Conservation (phyloP, 2,797 vertebrate genomes). For the Xenentodon cancila region DNA sequence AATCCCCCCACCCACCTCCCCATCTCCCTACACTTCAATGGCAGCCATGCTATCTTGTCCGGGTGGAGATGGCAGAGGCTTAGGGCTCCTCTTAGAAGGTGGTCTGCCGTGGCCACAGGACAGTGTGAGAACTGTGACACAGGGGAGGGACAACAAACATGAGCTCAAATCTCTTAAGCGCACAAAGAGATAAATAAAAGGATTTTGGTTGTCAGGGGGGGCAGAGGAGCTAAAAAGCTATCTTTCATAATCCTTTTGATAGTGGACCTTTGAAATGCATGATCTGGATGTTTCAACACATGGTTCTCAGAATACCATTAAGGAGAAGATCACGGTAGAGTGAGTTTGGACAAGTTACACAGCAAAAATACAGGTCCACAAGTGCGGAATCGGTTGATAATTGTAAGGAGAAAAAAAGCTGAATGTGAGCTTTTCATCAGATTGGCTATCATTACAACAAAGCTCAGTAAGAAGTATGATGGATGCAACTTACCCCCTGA, state of each 20-base stretch:
- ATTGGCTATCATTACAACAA: not conserved
- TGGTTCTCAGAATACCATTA: conserved; percentile 62
- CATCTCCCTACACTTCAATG: conserved; percentile 83
- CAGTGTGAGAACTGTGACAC: conserved; percentile 84
- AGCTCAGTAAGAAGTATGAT: not conserved
- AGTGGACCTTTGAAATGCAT: conserved; percentile 86
- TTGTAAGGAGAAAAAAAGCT: not conserved
- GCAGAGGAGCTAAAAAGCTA: conserved; percentile 85
- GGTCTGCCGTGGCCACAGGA: conserved; percentile 79
- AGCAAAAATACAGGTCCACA: conserved; percentile 28
- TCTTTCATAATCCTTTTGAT: conserved; percentile 88
- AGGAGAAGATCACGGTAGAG: conserved; percentile 36
- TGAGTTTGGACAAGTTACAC: conserved; percentile 55
- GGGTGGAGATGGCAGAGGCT: conserved; percentile 79
- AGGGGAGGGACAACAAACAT: conserved; percentile 87
- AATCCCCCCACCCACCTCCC: conserved; percentile 65
- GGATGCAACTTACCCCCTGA: conserved; percentile 77
- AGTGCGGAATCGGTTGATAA: not conserved
- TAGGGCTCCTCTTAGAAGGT: conserved; percentile 85
- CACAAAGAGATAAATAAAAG: conserved; percentile 85
- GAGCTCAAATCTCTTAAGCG: conserved; percentile 86
- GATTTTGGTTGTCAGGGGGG: conserved; percentile 83
- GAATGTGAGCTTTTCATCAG: conserved; percentile 3
- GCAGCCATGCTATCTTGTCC: conserved; percentile 84
- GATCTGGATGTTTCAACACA: conserved; percentile 78